Evolutionary conservation across 2,797 vertebrate genomes (phyloP).

Genomic region (Craterocephalus amniculus): DNA sequence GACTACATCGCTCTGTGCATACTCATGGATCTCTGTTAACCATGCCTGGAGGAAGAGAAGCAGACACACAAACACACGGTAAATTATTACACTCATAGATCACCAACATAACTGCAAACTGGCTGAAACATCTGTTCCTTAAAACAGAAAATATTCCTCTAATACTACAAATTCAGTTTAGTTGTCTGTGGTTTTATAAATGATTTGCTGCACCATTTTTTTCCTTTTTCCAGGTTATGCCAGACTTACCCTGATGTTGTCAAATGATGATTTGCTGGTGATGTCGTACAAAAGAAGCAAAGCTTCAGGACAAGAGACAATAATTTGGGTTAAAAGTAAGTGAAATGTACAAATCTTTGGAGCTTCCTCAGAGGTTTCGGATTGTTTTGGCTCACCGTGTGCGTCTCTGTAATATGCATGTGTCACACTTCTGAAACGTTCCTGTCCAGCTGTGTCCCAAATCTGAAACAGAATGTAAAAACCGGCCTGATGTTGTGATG

Average conservation of each 20-base stretch:
- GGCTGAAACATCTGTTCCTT: background rate
- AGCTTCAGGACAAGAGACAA: conserved; percentile 71
- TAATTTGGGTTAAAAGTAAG: background rate
- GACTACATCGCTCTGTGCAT: conserved; percentile 93
- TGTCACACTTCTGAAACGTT: conserved; percentile 89
- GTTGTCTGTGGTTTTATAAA: background rate
- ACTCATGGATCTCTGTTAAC: conserved; percentile 96
- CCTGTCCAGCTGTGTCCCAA: conserved; percentile 92
- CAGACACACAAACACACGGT: conserved; percentile 7
- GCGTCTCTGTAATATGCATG: conserved; percentile 92
- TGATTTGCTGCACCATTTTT: background rate
- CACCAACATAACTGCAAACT: no score
- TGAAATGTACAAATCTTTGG: background rate
- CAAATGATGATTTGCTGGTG: conserved; percentile 91
- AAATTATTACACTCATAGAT: background rate
- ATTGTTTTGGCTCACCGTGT: conserved; percentile 80
- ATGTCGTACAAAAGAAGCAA: conserved; percentile 94
- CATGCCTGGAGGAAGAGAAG: conserved; percentile 85
- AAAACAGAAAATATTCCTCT: background rate
- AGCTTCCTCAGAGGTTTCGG: background rate
- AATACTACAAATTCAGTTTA: no score
- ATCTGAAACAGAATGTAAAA: conserved; percentile 79
- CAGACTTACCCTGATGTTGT: conserved; percentile 90
- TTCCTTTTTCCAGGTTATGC: background rate
- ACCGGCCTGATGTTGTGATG: conserved; percentile 22